These are phyloP conservation scores for Uromys caudimaculatus DNA, from an alignment of 2,797 vertebrate species.

Conservation along the genomic window DNA sequence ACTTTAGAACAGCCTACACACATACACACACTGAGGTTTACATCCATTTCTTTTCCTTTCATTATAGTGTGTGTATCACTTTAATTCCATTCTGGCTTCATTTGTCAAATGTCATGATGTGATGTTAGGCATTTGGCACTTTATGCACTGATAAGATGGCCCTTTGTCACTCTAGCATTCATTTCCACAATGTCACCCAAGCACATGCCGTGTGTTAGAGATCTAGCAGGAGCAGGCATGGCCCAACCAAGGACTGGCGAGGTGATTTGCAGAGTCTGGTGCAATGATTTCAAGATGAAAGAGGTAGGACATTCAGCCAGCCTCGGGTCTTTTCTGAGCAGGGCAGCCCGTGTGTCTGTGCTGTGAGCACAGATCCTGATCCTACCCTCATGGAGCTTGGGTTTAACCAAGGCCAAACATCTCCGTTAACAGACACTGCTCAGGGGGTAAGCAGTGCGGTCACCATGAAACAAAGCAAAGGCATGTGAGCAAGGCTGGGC, in stretches of 20 bases:
- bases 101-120: conserved; percentile 45
- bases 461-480: neutral
- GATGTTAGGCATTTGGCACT: conserved; percentile 16
- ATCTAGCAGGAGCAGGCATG: neutral
- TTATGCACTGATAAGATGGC: neutral
- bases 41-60: conserved; percentile 29
- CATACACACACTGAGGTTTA: neutral
- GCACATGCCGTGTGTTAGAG: neutral
- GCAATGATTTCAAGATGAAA: conserved; percentile 11
- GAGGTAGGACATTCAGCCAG: neutral
- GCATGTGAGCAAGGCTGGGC: neutral
- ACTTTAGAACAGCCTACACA: no score
- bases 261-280: neutral
- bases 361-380: neutral
- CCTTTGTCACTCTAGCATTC: conserved; percentile 38
- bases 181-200: neutral
- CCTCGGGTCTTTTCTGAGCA: neutral
- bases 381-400: fast-evolving
- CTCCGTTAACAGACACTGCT: neutral
- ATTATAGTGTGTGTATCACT: conserved; percentile 18
- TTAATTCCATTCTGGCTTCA: conserved; percentile 45
- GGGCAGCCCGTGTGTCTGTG: fast-evolving
- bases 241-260: neutral
- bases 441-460: neutral
- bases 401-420: neutral